phyloP scores from a whole-genome alignment of 2,113 vertebrate genomes.

The Clarias batrachus region DNA sequence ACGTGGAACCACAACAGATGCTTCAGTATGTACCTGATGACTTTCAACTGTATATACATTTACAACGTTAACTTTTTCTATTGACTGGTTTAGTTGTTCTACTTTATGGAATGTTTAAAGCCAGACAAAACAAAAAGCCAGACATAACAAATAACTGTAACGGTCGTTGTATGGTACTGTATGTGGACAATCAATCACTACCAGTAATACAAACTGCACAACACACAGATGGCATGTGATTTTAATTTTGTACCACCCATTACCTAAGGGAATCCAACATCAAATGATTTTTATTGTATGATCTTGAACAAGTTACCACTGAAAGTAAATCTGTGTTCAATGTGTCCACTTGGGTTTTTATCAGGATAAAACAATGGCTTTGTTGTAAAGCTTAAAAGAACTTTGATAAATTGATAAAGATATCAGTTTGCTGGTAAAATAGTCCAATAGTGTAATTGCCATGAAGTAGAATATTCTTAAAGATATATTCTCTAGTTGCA shows the following conservation, averaged over 20 bases:
- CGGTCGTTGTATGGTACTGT: neutral
- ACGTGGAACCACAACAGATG: slow-evolving; percentile 63
- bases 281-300: slow-evolving; percentile 28
- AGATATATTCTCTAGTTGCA: slow-evolving; percentile 26
- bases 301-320: slow-evolving; percentile 32
- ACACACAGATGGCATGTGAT: slow-evolving; percentile 10
- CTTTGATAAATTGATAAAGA: neutral
- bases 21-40: slow-evolving; percentile 56
- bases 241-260: slow-evolving; percentile 32
- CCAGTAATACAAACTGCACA: neutral
- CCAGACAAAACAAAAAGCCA: slow-evolving; percentile 3
- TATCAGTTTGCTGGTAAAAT: slow-evolving; percentile 2
- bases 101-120: neutral
- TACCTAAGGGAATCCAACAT: slow-evolving; percentile 18
- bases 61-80: slow-evolving; percentile 22
- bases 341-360: neutral
- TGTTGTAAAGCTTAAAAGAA: slow-evolving; percentile 6
- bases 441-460: slow-evolving; percentile 4
- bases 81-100: slow-evolving; percentile 25
- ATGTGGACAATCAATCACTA: slow-evolving; percentile 17
- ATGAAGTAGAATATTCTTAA: slow-evolving; percentile 18
- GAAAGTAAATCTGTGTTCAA: slow-evolving; percentile 26
- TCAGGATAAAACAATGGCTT: slow-evolving; percentile 13
- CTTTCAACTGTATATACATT: slow-evolving; percentile 18
- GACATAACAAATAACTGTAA: slow-evolving; percentile 4